A percentile compares a stretch with the other conserved stretches of the same genome.
Conservation (phyloP, 2,113 vertebrate species). For the Myanophis thanlyinensis region DNA sequence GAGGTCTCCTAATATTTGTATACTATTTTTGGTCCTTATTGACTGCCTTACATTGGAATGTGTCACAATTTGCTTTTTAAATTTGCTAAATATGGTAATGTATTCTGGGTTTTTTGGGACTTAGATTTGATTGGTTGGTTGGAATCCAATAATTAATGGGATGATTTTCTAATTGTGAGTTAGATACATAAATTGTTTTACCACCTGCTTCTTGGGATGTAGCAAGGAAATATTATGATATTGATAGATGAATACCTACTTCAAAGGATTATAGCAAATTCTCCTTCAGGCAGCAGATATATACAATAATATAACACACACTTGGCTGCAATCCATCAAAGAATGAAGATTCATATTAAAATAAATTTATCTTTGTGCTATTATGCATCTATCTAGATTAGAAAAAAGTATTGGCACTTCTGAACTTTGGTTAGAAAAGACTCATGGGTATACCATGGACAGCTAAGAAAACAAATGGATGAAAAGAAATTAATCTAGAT, state of each 20-base stretch:
- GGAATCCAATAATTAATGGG: slow-evolving; percentile 12
- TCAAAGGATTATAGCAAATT: background rate
- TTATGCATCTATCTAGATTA: background rate
- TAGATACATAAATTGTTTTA: slow-evolving; percentile 6
- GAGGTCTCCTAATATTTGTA: background rate
- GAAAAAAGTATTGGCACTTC: background rate
- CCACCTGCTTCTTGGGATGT: slow-evolving; percentile 8
- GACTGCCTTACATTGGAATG: background rate
- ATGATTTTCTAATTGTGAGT: slow-evolving; percentile 1
- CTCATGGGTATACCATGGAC: background rate
- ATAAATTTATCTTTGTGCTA: background rate
- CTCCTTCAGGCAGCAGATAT: background rate
- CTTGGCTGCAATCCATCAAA: background rate
- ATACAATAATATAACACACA: background rate
- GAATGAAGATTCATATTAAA: background rate
- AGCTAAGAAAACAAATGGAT: background rate
- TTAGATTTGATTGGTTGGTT: slow-evolving; percentile 9
- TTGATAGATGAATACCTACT: background rate
- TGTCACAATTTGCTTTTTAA: slow-evolving; percentile 9
- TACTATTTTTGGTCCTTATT: slow-evolving; percentile 2
- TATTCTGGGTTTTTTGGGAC: background rate
- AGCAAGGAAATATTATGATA: background rate
- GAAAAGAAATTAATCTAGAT: background rate
- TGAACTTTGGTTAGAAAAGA: background rate
- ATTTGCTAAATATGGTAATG: background rate